Conservation (phyloP, 2,888 invertebrate species). For the Dolichopus griseipennis region DNA sequence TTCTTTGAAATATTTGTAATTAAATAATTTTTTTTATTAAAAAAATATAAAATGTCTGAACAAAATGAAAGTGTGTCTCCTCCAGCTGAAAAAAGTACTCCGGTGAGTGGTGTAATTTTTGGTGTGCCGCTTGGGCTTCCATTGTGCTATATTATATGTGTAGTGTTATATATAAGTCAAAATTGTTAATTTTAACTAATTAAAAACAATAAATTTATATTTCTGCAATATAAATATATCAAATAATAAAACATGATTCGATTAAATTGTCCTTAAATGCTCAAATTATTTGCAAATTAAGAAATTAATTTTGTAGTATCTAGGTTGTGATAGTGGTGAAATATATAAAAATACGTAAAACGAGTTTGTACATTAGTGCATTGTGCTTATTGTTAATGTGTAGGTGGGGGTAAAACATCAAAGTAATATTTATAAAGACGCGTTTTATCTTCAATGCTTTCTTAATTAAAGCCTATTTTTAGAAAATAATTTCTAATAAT, state of each 20-base stretch:
- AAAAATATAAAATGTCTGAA: not conserved
- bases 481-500: not conserved
- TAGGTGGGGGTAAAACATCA: not conserved
- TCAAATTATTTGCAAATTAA: not conserved
- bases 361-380: not conserved
- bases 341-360: not conserved
- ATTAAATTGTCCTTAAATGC: not conserved
- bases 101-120: slow-evolving; percentile 6
- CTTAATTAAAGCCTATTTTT: not conserved
- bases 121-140: slow-evolving; percentile 6
- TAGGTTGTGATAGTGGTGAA: not conserved
- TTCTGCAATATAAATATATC: no score
- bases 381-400: not conserved
- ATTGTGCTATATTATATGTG: not conserved
- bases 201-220: not conserved
- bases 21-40: not conserved
- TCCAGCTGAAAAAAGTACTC: not conserved
- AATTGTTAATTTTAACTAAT: not conserved
- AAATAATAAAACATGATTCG: not conserved
- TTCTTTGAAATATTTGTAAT: not conserved
- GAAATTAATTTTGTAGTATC: not conserved
- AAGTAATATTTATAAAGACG: not conserved
- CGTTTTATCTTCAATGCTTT: not conserved
- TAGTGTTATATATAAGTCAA: not conserved
- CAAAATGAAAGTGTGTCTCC: slow-evolving; percentile 2